Evolutionary conservation across 1,140 invertebrate genomes (phyloP).

Genomic region (Druon quercuslanigerum): DNA sequence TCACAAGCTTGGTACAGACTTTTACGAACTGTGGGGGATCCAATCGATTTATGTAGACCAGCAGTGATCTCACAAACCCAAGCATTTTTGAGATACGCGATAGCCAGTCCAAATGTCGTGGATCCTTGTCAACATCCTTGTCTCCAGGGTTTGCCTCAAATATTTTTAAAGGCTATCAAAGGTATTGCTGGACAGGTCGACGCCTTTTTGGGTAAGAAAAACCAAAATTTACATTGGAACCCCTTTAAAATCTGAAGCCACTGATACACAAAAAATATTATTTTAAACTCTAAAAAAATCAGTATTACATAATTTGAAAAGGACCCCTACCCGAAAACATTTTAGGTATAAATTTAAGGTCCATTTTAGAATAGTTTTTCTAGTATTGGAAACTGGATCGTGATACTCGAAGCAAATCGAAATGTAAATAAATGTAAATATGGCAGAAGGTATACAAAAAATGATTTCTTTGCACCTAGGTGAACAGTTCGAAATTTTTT

Average conservation of each 20-base stretch:
- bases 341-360: too few relatives aligned
- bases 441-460: not conserved
- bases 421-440: constrained; percentile 22
- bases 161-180: constrained; percentile 95
- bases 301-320: too few relatives aligned
- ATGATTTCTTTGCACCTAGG: not conserved
- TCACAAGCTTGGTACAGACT: constrained; percentile 97
- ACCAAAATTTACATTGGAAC: not conserved
- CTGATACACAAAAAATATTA: too few relatives aligned
- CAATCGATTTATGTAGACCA: constrained; percentile 92
- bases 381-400: too few relatives aligned
- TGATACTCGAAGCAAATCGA: not conserved
- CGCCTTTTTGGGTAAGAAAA: constrained; percentile 91
- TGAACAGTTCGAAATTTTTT: too few relatives aligned
- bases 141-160: constrained; percentile 88
- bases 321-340: too few relatives aligned
- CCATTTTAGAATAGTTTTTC: too few relatives aligned
- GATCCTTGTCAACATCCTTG: constrained; percentile 96
- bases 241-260: not conserved
- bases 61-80: constrained; percentile 90
- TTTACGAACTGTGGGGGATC: constrained; percentile 94
- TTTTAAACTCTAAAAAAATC: too few relatives aligned
- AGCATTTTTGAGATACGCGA: constrained; percentile 86
- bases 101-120: constrained; percentile 82
- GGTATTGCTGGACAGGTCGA: constrained; percentile 95